A percentile compares a stretch with the other conserved stretches of the same genome.
Evolutionary conservation across 2,113 vertebrate genomes (phyloP).

Genomic region (Spea bombifrons): DNA sequence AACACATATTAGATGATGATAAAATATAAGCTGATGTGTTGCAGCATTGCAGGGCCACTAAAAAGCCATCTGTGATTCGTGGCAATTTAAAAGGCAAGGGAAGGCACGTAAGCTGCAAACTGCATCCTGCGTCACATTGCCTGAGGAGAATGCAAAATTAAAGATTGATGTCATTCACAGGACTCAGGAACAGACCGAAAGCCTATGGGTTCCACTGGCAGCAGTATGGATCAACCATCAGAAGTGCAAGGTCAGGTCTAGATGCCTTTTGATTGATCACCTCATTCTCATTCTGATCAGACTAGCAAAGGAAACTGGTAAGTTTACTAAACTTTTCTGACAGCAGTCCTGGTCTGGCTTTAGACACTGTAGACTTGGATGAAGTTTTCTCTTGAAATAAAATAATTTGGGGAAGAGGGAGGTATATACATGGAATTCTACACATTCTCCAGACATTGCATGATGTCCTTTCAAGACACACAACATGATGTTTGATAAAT

Average conservation of each 20-base stretch:
- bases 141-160: slow-evolving; percentile 83
- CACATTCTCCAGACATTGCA: slow-evolving; percentile 57
- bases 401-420: slow-evolving; percentile 22
- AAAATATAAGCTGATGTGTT: slow-evolving; percentile 92
- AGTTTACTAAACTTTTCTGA: slow-evolving; percentile 54
- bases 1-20: slow-evolving; percentile 72
- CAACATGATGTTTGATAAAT: slow-evolving; percentile 19
- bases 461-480: slow-evolving; percentile 48
- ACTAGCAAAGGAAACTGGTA: slow-evolving; percentile 53
- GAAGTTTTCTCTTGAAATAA: slow-evolving; percentile 45
- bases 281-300: slow-evolving; percentile 53
- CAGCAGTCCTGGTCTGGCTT: slow-evolving; percentile 37
- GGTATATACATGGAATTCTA: slow-evolving; percentile 39
- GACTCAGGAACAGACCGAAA: slow-evolving; percentile 60
- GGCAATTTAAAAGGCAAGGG: slow-evolving; percentile 95
- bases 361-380: slow-evolving; percentile 55
- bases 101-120: slow-evolving; percentile 93
- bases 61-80: slow-evolving; percentile 95
- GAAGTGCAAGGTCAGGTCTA: slow-evolving; percentile 57
- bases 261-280: slow-evolving; percentile 56
- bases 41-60: slow-evolving; percentile 99
- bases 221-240: slow-evolving; percentile 48
- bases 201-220: slow-evolving; percentile 59
- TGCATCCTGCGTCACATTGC: slow-evolving; percentile 82
- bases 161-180: slow-evolving; percentile 71